Evolutionary conservation across 2,888 invertebrate genomes (phyloP).

Genomic region (Pyrrhosoma nymphula): DNA sequence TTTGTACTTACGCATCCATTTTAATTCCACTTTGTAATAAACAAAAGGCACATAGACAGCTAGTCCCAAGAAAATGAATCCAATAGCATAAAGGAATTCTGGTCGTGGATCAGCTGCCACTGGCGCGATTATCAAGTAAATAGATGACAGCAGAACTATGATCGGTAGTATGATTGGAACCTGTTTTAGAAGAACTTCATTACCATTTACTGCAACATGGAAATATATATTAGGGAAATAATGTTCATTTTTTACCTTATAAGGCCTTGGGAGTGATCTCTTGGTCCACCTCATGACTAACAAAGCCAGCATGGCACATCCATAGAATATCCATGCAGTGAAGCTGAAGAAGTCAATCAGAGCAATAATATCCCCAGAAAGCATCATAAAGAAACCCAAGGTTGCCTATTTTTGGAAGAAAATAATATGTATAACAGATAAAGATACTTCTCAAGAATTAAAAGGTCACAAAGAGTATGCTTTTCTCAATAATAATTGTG

Average conservation of each 20-base stretch:
- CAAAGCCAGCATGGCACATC: conserved; percentile 77
- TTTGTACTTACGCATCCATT: conserved; percentile 53
- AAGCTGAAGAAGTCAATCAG: conserved; percentile 79
- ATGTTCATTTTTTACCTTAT: conserved; percentile 75
- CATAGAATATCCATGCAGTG: conserved; percentile 79
- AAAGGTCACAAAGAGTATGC: too few species aligned
- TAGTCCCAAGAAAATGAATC: conserved; percentile 59
- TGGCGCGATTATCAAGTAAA: conserved; percentile 66
- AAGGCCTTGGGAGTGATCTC: conserved; percentile 76
- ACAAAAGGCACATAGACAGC: conserved; percentile 59
- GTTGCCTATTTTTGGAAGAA: conserved; percentile 72
- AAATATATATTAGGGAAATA: not conserved
- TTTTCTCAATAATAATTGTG: too few species aligned
- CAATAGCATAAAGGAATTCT: conserved; percentile 63
- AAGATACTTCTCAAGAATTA: too few species aligned
- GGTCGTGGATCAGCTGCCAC: conserved; percentile 57
- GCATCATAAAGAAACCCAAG: conserved; percentile 76
- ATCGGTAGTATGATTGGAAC: conserved; percentile 62
- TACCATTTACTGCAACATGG: not conserved
- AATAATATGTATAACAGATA: not conserved
- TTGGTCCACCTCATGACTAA: conserved; percentile 77
- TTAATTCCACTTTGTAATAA: conserved; percentile 63
- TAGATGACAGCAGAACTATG: conserved; percentile 38
- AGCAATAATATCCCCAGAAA: conserved; percentile 77
- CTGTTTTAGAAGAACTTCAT: conserved; percentile 5